Base-by-base conservation (phyloP, 2,797 vertebrate genomes). In the Sebastolobus altivelis region DNA sequence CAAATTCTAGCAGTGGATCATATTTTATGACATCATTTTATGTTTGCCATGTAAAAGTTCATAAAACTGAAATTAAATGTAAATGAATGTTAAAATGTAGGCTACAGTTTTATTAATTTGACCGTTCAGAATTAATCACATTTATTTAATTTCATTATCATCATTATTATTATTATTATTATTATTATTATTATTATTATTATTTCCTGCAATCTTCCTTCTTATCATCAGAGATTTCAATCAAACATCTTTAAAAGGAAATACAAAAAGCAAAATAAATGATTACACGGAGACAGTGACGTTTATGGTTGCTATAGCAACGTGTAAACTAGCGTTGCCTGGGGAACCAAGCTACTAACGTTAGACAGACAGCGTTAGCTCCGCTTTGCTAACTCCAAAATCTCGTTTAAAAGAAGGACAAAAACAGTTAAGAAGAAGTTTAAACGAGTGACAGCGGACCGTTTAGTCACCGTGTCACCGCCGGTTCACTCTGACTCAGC, bases 221-320 rank as follows among this genome's bases (percentile, higher is more conserved):
- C 35, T 18, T 43, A 40, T 16, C 9, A 18, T 40, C 1, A 27
- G 16, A 27, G n/a, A 46, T 46, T 20, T 31, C 16, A 20, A 59
- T 55, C 22, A 65, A 27, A 43, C 33, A 8, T 18, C 37, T 6
- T 18, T 2, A 13, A 67, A 67, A n/a, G 1, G 2, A 33, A 27
- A 35, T 16, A 22, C 1, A 54, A 14, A 25, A 13, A 33, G 33
- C 33, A 6, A 31, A 16, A 3, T 12, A n/a, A 43, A 18, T 9
- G 1, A 18, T 9, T 14, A n/a, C 31, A 14, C 27, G 5, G 10
- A 25, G 2, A 2, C 7, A 2, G 37, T 38, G 52, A 25, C 40
- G 68, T 58, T 20, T 4, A 0, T 0, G 4, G 93, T 95, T 91
- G 63, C 93, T 76, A 87, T 82, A 56, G 87, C 73, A 90, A 65